A percentile compares a stretch with the other conserved stretches of the same genome.
phyloP scores from a whole-genome alignment of 2,888 invertebrate species.

The Drosophila meridiana region DNA sequence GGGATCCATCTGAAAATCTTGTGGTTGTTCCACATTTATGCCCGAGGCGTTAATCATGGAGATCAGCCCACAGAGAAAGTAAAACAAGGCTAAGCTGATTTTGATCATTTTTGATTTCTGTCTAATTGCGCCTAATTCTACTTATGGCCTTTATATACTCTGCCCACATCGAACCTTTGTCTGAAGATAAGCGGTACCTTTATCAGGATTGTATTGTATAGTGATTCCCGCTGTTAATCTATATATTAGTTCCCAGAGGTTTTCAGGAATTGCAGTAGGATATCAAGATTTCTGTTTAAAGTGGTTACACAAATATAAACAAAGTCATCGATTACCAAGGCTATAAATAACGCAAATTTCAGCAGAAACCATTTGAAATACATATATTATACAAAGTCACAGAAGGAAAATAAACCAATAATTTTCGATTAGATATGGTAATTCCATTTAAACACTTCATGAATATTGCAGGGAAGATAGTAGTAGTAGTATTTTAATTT shows the following conservation, averaged over 20 bases:
- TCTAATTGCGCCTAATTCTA: not conserved
- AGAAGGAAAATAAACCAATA: not conserved
- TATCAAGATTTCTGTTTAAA: slow-evolving; percentile 12
- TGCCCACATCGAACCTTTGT: not conserved
- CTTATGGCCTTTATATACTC: slow-evolving; percentile 22
- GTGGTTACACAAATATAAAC: not conserved
- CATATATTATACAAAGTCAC: not conserved
- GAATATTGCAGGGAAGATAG: no score
- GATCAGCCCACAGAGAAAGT: slow-evolving; percentile 4
- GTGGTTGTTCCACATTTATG: not conserved
- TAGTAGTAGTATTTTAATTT: no score
- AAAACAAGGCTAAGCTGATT: not conserved
- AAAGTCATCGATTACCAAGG: not conserved
- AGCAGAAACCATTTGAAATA: not conserved
- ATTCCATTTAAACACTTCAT: not conserved
- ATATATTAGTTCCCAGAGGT: not conserved
- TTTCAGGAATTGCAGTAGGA: not conserved
- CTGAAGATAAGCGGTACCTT: slow-evolving; percentile 25
- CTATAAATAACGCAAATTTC: not conserved
- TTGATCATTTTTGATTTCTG: slow-evolving; percentile 35
- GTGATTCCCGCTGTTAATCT: slow-evolving; percentile 9
- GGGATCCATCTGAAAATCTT: not conserved
- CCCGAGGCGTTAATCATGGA: slow-evolving; percentile 4
- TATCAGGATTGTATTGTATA: slow-evolving; percentile 4
- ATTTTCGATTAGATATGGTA: not conserved